Evolutionary conservation across 1,140 invertebrate species (phyloP).

Genomic region (Drosophila sproati): DNA sequence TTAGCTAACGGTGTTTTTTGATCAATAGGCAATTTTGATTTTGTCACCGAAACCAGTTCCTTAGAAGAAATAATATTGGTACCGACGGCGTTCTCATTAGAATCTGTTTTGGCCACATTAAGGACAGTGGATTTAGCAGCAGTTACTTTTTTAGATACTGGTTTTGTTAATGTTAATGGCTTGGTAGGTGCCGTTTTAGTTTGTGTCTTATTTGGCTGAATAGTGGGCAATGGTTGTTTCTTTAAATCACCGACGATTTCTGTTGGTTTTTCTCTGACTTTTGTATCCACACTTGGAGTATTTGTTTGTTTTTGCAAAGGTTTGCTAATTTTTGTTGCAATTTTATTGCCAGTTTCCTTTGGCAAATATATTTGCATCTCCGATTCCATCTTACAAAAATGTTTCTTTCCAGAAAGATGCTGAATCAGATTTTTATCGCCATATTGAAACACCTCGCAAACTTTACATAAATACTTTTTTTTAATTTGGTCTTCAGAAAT

Average conservation of each 20-base stretch:
- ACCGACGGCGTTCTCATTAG: neutral
- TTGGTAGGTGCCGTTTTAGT: neutral
- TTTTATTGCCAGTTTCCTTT: neutral
- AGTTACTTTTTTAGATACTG: neutral
- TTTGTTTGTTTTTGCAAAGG: neutral
- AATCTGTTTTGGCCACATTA: neutral
- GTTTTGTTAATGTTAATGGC: neutral
- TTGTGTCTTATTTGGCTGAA: neutral
- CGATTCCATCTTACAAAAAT: conserved; percentile 42
- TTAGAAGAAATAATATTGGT: neutral
- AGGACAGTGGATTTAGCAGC: neutral
- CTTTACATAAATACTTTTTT: conserved; percentile 50
- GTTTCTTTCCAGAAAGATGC: conserved; percentile 68
- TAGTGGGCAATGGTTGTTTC: neutral
- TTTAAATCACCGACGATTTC: neutral
- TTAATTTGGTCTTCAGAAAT: conserved; percentile 9
- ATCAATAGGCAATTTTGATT: neutral
- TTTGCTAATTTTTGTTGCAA: neutral
- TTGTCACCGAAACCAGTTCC: neutral
- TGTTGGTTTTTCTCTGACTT: neutral
- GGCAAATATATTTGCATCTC: conserved; percentile 33
- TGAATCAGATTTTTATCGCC: conserved; percentile 64
- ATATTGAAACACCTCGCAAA: conserved; percentile 59
- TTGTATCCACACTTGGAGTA: neutral
- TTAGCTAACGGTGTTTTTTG: neutral